A percentile compares a stretch with the other conserved stretches of the same genome.
Evolutionary conservation across 2,113 vertebrate species (phyloP).

Genomic region (Sturnira hondurensis): DNA sequence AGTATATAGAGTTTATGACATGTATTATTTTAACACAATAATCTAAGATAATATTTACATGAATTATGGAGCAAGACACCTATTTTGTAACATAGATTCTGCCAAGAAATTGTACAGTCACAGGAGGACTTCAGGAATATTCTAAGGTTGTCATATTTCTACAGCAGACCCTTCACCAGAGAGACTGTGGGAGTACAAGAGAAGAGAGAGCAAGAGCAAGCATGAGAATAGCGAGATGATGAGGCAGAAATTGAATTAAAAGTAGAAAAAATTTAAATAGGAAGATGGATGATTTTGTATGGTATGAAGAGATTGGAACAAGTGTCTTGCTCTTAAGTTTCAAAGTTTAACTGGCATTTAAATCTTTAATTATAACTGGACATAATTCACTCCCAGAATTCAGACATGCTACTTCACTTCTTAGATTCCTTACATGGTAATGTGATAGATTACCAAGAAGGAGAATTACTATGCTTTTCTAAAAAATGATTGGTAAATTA

Average conservation of each 20-base stretch:
- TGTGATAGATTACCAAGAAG: background rate
- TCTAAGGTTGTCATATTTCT: slow-evolving; percentile 42
- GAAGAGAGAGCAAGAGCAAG: background rate
- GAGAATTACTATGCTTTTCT: background rate
- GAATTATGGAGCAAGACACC: background rate
- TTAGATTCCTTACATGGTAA: background rate
- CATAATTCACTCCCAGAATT: background rate
- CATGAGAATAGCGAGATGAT: background rate
- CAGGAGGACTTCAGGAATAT: background rate
- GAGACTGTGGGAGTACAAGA: background rate
- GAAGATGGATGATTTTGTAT: background rate
- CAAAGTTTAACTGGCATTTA: background rate
- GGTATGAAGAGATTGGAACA: background rate
- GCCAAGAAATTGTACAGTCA: background rate
- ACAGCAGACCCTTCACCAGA: background rate
- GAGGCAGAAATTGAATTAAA: background rate
- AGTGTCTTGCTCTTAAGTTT: background rate
- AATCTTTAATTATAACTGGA: background rate
- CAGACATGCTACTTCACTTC: background rate
- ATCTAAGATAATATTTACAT: slow-evolving; percentile 17
- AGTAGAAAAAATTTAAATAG: background rate
- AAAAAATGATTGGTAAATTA: background rate
- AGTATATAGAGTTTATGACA: background rate
- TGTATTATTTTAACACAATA: background rate
- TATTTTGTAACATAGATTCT: slow-evolving; percentile 45